Percentiles rank a stretch among this genome's conserved stretches.
These are phyloP conservation scores for Corythornis vintsioides DNA, from an alignment of 2,113 vertebrate genomes.

Conservation along the genomic window DNA sequence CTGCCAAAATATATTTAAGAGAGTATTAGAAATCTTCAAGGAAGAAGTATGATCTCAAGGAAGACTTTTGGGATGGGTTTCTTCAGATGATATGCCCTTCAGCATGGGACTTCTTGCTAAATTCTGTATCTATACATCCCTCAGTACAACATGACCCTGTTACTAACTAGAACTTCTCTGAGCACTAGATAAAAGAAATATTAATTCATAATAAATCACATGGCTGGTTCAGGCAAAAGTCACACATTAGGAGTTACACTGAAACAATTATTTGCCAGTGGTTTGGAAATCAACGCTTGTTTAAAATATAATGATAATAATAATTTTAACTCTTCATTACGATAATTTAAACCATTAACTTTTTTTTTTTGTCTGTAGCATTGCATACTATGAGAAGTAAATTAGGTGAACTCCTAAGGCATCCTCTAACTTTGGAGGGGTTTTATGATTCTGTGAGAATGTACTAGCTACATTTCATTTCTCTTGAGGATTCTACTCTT, in stretches of 20 bases:
- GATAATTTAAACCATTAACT: slow-evolving; percentile 3
- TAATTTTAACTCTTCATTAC: slow-evolving; percentile 9
- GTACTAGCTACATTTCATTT: slow-evolving; percentile 51
- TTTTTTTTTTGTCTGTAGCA: not conserved
- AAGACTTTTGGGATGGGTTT: not conserved
- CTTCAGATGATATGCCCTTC: not conserved
- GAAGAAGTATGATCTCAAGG: not conserved
- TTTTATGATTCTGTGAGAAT: slow-evolving; percentile 60
- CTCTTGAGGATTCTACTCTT: slow-evolving; percentile 61
- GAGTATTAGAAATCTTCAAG: not conserved
- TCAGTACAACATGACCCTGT: not conserved
- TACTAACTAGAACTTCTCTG: not conserved
- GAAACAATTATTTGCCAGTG: not conserved
- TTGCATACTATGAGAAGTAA: slow-evolving; percentile 9
- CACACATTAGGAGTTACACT: not conserved
- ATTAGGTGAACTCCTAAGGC: slow-evolving; percentile 44
- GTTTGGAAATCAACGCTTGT: not conserved
- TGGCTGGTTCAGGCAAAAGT: not conserved
- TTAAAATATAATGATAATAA: slow-evolving; percentile 27
- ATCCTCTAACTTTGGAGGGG: slow-evolving; percentile 9
- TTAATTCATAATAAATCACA: not conserved
- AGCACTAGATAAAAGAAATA: not conserved
- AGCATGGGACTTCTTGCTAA: not conserved
- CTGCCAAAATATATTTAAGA: not conserved
- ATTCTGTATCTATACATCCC: not conserved